These are phyloP conservation scores for Porphyrio hochstetteri DNA, from an alignment of 2,113 vertebrate species.

Conservation along the genomic window DNA sequence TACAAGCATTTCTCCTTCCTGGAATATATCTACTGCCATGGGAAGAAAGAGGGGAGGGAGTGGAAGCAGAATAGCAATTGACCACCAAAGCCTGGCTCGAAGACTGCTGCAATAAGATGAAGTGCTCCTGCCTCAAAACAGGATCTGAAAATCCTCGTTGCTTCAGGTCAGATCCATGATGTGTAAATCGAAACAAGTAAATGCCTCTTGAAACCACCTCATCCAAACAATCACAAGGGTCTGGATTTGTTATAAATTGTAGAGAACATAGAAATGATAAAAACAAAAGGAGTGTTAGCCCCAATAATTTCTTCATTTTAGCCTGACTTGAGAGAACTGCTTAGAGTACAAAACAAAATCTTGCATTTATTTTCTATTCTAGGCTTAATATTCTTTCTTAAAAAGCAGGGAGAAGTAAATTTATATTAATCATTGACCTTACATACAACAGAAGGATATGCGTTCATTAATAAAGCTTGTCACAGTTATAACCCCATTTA, in stretches of 20 bases:
- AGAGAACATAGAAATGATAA: background rate
- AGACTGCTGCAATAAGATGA: background rate
- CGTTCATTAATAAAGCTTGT: background rate
- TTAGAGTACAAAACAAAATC: background rate
- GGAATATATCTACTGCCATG: background rate
- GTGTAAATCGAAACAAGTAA: background rate
- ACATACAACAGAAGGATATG: background rate
- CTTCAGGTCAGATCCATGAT: background rate
- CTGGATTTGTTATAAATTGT: background rate
- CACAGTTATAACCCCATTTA: background rate
- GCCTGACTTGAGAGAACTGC: background rate
- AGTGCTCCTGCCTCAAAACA: background rate
- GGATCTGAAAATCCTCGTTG: background rate
- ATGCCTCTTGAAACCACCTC: background rate
- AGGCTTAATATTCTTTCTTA: background rate
- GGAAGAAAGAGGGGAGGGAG: background rate
- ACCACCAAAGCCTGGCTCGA: background rate
- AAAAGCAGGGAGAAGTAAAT: background rate
- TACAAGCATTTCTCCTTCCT: background rate
- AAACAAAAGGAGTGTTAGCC: background rate
- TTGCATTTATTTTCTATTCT: background rate
- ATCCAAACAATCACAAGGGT: background rate
- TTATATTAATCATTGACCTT: background rate
- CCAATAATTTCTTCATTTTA: background rate
- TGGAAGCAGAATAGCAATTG: background rate